Conservation (phyloP, 2,888 invertebrate species). For the Cataglyphis albicans region DNA sequence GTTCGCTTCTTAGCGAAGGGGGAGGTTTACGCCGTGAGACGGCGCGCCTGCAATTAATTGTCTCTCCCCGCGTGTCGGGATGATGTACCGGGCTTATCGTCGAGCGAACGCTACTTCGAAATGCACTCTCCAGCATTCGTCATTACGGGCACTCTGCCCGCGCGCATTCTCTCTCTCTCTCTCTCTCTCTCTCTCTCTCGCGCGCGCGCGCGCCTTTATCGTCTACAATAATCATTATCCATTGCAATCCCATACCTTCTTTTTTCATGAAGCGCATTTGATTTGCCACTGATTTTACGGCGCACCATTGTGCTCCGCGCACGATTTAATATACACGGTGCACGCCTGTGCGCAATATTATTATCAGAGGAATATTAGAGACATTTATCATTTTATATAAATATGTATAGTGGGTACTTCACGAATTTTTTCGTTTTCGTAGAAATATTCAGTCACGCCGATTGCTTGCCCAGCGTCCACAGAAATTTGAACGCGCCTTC, state of each 20-base stretch:
- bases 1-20: conserved; percentile 17
- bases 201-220: neutral
- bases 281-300: conserved; percentile 36
- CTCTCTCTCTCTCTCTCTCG: neutral
- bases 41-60: conserved; percentile 59
- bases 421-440: neutral
- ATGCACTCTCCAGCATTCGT: conserved; percentile 64
- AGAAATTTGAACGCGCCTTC: neutral
- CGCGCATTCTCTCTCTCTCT: neutral
- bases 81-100: conserved; percentile 59
- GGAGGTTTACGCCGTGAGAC: neutral
- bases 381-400: conserved; percentile 23
- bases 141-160: conserved; percentile 51
- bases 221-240: conserved; percentile 44
- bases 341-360: neutral
- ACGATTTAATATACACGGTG: conserved; percentile 36
- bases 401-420: neutral
- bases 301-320: conserved; percentile 7
- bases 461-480: too few relatives aligned
- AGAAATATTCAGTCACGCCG: neutral
- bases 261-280: conserved; percentile 9
- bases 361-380: conserved; percentile 17
- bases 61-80: conserved; percentile 39
- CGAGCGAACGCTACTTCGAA: conserved; percentile 53
- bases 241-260: neutral